Conservation (phyloP, 2,113 vertebrate species). For the Dicentrarchus labrax region DNA sequence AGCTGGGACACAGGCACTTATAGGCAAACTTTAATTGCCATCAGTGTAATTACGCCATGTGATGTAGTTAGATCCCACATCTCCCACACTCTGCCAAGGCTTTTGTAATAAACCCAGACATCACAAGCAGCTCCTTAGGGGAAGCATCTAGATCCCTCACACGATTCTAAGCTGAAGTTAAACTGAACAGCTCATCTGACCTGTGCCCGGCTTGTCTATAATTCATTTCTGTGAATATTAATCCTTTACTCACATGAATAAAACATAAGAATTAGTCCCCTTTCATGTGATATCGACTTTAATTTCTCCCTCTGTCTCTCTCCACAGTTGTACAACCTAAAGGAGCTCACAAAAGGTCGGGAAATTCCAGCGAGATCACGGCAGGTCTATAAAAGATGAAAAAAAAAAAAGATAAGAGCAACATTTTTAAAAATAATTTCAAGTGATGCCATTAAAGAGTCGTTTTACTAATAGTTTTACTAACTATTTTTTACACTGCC, state of each 20-base stretch:
- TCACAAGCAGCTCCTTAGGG: constrained; percentile 35
- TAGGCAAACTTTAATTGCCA: constrained; percentile 34
- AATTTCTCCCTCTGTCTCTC: not conserved
- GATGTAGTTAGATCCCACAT: constrained; percentile 38
- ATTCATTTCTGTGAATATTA: constrained; percentile 34
- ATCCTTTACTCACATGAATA: constrained; percentile 24
- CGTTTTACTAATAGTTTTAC: too few species aligned
- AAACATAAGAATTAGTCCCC: constrained; percentile 1
- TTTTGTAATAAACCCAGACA: constrained; percentile 44
- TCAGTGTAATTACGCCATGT: constrained; percentile 56
- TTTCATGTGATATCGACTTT: constrained; percentile 6
- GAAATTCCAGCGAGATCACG: not conserved
- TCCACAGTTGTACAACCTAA: not conserved
- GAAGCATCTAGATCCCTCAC: not conserved
- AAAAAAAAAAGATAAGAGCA: not conserved
- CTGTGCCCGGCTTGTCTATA: not conserved
- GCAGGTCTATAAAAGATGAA: not conserved
- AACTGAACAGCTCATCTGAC: constrained; percentile 35
- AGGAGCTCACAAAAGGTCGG: constrained; percentile 12
- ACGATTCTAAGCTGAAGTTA: constrained; percentile 23
- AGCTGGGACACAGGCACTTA: constrained; percentile 35
- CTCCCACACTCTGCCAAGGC: constrained; percentile 45
- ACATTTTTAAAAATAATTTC: not conserved
- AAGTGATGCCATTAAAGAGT: not conserved
- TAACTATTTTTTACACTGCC: not conserved